These are phyloP conservation scores for Tanypteryx hageni DNA, from an alignment of 2,888 invertebrate genomes.

Conservation along the genomic window DNA sequence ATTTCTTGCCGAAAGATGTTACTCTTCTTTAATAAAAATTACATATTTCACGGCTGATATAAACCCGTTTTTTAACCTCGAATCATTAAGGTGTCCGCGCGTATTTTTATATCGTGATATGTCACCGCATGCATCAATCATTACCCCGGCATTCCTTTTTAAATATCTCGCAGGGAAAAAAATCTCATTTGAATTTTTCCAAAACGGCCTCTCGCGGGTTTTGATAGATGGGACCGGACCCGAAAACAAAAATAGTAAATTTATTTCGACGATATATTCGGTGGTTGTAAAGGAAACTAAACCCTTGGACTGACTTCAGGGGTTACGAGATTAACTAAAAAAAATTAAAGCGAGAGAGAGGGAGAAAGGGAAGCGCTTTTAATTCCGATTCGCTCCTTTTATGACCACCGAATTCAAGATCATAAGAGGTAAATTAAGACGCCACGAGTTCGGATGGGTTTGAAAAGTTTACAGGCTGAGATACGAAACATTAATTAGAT, in stretches of 20 bases:
- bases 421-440: conserved; percentile 16
- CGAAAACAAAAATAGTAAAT: background rate
- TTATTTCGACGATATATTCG: background rate
- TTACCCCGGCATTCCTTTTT: background rate
- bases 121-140: background rate
- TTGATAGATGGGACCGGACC: background rate
- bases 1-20: too few relatives aligned
- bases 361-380: too few relatives aligned
- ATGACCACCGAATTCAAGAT: background rate
- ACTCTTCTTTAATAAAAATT: too few relatives aligned
- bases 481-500: conserved; percentile 1
- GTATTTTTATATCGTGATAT: background rate
- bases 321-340: background rate
- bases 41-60: too few relatives aligned
- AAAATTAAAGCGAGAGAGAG: too few relatives aligned
- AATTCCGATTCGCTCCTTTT: background rate
- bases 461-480: background rate
- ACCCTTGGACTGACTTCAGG: background rate
- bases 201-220: background rate
- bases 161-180: background rate
- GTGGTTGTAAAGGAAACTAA: background rate
- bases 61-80: background rate
- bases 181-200: conserved; percentile 29
- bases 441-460: background rate
- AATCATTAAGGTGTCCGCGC: background rate